phyloP scores from a whole-genome alignment of 2,888 invertebrate genomes.

The Athalia rosae region DNA sequence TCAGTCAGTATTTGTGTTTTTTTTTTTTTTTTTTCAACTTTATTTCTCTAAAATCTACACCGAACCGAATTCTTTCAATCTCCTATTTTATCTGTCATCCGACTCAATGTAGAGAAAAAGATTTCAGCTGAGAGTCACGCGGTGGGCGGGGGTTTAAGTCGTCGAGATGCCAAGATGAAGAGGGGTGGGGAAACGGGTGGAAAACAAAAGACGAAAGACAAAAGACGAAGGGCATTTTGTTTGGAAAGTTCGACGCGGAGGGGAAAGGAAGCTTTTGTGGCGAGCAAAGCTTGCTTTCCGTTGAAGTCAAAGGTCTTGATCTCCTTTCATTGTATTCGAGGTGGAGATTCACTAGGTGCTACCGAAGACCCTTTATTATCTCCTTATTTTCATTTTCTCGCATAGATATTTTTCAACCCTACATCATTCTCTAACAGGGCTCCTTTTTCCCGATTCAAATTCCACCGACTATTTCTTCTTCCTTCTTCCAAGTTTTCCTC shows the following conservation, averaged over 20 bases:
- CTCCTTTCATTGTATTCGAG: constrained; percentile 25
- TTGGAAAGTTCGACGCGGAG: constrained; percentile 20
- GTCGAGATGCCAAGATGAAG: neutral
- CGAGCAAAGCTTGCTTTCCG: constrained; percentile 43
- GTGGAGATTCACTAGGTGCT: neutral
- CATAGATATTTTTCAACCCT: neutral
- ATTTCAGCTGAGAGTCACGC: too few relatives aligned
- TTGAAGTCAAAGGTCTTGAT: constrained; percentile 40
- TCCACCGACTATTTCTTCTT: neutral
- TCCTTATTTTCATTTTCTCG: constrained; percentile 30
- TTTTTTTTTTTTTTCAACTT: too few relatives aligned
- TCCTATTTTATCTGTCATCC: too few relatives aligned
- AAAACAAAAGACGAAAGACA: constrained; percentile 41
- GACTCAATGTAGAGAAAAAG: too few relatives aligned
- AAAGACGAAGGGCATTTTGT: constrained; percentile 36
- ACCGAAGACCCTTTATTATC: constrained; percentile 18
- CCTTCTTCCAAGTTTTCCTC: too few relatives aligned
- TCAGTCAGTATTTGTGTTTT: neutral
- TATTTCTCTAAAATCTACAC: neutral
- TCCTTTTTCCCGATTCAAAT: neutral
- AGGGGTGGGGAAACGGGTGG: neutral
- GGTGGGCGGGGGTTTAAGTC: neutral
- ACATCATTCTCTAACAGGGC: neutral
- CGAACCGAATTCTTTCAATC: neutral
- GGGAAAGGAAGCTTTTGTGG: constrained; percentile 24